Evolutionary conservation across 2,797 vertebrate genomes (phyloP).

Genomic region (Lates japonicus): DNA sequence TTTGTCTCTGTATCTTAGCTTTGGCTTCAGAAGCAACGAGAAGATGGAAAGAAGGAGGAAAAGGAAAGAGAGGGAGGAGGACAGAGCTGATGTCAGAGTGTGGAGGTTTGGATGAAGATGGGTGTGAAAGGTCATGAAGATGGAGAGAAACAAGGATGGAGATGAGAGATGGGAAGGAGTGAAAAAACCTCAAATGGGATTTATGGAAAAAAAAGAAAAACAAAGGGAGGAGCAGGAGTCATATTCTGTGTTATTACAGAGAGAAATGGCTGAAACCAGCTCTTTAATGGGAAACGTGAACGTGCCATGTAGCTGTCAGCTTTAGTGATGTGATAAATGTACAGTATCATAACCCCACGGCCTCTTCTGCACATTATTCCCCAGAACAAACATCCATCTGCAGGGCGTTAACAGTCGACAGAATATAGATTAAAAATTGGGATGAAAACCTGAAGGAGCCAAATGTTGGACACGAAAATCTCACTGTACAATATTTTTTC

Average conservation of each 20-base stretch:
- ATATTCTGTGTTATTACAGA: background rate
- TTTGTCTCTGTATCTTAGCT: background rate
- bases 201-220: slow-evolving; percentile 9
- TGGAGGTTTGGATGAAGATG: background rate
- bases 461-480: slow-evolving; percentile 13
- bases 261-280: slow-evolving; percentile 28
- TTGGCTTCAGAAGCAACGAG: slow-evolving; percentile 7
- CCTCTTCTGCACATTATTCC: slow-evolving; percentile 65
- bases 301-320: slow-evolving; percentile 65
- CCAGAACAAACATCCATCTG: slow-evolving; percentile 65
- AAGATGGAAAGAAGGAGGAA: background rate
- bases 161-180: background rate
- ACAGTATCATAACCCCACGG: slow-evolving; percentile 51
- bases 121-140: background rate
- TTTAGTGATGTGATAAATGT: slow-evolving; percentile 66
- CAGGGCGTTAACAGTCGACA: slow-evolving; percentile 34
- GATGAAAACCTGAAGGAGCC: slow-evolving; percentile 2
- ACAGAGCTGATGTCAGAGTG: background rate
- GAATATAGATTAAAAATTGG: slow-evolving; percentile 52
- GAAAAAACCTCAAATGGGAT: background rate
- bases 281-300: slow-evolving; percentile 54
- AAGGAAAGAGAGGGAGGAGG: slow-evolving; percentile 5
- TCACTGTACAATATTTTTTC: background rate
- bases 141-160: background rate
- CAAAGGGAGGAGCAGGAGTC: slow-evolving; percentile 15